Conservation (phyloP, 2,888 invertebrate species). For the Rhagonycha lutea region DNA sequence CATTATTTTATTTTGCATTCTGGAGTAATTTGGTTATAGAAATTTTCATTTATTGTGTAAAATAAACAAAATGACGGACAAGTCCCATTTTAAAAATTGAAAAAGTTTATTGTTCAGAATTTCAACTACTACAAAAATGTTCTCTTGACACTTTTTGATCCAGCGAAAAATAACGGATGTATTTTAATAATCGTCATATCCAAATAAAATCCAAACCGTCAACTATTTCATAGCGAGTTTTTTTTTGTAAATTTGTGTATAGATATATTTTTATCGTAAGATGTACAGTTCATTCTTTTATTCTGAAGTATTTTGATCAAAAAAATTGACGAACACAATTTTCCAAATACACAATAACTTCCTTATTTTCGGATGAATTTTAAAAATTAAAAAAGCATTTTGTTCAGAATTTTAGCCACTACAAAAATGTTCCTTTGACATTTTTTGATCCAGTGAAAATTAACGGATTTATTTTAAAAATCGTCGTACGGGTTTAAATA, state of each 20-base stretch:
- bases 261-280: too few species aligned
- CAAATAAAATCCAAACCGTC: too few species aligned
- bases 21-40: too few species aligned
- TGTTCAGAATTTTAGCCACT: neutral
- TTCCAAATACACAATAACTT: neutral
- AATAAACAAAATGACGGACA: neutral
- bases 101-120: neutral
- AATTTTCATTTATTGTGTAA: too few species aligned
- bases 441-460: neutral
- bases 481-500: too few species aligned
- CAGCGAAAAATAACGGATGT: neutral
- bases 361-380: neutral
- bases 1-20: too few species aligned
- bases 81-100: neutral
- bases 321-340: neutral
- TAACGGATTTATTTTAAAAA: neutral
- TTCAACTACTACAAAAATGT: neutral
- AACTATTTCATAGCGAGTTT: too few species aligned
- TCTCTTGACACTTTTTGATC: neutral
- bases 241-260: too few species aligned
- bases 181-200: too few species aligned
- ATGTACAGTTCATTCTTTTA: too few species aligned
- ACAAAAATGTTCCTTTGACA: neutral
- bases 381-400: neutral
- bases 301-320: too few species aligned